Conservation (phyloP, 2,113 vertebrate species). For the Syngnathus scovelli region DNA sequence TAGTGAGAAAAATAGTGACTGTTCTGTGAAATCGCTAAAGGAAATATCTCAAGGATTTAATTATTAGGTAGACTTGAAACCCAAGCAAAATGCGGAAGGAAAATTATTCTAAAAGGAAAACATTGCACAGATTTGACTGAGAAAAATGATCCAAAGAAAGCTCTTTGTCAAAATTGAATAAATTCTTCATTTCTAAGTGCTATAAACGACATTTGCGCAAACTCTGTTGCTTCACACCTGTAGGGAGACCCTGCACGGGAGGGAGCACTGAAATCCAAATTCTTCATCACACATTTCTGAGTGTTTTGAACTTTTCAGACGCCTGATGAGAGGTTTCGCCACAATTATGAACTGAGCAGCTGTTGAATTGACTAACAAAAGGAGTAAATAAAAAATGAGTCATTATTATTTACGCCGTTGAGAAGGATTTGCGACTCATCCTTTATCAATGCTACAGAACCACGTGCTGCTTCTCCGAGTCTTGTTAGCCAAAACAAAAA, state of each 20-base stretch:
- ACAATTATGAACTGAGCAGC: background rate
- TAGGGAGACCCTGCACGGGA: background rate
- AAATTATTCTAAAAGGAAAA: background rate
- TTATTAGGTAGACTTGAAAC: background rate
- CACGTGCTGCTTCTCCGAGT: background rate
- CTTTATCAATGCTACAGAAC: background rate
- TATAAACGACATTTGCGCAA: background rate
- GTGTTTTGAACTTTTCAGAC: background rate
- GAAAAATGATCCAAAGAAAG: background rate
- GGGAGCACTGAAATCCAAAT: background rate
- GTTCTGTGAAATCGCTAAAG: background rate
- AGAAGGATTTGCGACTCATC: background rate
- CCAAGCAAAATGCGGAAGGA: background rate
- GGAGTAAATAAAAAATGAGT: background rate
- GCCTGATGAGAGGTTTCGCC: background rate
- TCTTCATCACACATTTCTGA: background rate
- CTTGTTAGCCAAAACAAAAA: background rate
- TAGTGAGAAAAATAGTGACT: background rate
- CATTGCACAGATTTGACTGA: background rate
- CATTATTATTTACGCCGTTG: background rate
- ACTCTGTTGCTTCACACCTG: background rate
- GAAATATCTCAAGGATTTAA: background rate
- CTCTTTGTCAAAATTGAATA: too few species aligned
- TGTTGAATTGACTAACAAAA: background rate
- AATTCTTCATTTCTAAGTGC: too few species aligned